Evolutionary conservation across 2,797 vertebrate genomes (phyloP).

Genomic region (Microchirus variegatus): DNA sequence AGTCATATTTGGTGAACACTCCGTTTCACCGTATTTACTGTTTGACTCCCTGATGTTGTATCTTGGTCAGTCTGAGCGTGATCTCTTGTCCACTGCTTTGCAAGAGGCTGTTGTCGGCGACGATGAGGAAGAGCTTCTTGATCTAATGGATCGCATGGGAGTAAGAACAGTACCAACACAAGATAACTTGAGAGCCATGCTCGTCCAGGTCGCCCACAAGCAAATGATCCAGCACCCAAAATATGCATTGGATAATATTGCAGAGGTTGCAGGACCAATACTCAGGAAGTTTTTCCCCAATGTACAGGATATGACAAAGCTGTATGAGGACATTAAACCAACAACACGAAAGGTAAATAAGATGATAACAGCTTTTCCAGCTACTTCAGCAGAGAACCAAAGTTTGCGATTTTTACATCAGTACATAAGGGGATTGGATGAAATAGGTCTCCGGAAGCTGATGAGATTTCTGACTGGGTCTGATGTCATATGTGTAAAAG

Average conservation of each 20-base stretch:
- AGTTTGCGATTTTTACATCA: no score
- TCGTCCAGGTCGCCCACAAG: slow-evolving; percentile 28
- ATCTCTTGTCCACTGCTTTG: slow-evolving; percentile 40
- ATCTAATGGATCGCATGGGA: slow-evolving; percentile 32
- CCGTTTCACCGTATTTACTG: slow-evolving; percentile 40
- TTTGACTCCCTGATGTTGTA: slow-evolving; percentile 40
- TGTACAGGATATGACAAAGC: slow-evolving; percentile 7
- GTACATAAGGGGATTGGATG: no score
- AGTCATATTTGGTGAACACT: slow-evolving; percentile 42
- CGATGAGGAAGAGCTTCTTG: slow-evolving; percentile 34
- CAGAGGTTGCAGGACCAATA: slow-evolving; percentile 8
- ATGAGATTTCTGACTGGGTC: no score
- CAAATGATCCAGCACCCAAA: slow-evolving; percentile 44
- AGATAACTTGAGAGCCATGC: slow-evolving; percentile 21
- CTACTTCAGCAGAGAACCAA: no score
- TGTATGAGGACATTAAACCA: no score
- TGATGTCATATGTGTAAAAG: no score
- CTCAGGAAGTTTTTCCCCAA: slow-evolving; percentile 13
- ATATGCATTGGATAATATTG: slow-evolving; percentile 42
- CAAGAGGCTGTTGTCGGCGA: slow-evolving; percentile 19
- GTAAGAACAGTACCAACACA: slow-evolving; percentile 35
- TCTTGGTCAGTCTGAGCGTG: slow-evolving; percentile 43
- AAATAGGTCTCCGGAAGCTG: no score
- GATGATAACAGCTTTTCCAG: no score
- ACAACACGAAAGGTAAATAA: no score